Base-by-base conservation (phyloP, 2,797 vertebrate genomes). In the Danio aesculapii region DNA sequence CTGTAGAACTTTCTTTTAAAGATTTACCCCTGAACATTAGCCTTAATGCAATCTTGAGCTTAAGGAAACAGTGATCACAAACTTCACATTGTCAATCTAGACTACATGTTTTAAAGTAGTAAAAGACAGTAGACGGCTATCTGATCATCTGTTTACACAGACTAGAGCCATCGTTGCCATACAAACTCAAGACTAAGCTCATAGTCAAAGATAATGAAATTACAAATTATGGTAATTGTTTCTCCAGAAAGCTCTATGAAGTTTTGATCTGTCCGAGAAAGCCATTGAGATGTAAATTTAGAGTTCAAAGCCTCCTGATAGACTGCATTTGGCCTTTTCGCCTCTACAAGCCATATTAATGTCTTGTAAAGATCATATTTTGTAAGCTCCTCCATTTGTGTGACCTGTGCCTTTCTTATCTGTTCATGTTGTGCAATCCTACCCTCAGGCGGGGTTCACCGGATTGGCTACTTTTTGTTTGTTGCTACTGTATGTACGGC, bases 251-350 rank as follows among this genome's bases (percentile, higher is more conserved):
- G 46, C 57, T 30, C 16, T 17, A 6, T 76, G 64, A 17, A 17
- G 39, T 50, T 59, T 75, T 55, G 68, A 63, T 13, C 50, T 63
- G 53, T 47, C 30, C 12, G n/a, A 74, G 55, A 83, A 39, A 9
- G 13, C 8, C 55, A 61, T 21, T 46, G 39, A 68, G 6, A 74
- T 67, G 47, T 61, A 71, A 77, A 73, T 66, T n/a, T 30, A 3
- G 5, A 43, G 17, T 74, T 74, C 7, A 55, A 68, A 83, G 75
- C 19, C n/a, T 16, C 61, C 16, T 11, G 8, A 30, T 4, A 14
- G 44, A 64, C 30, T 17, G 43, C 7, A 71, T 53, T 16, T 17
- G 1, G 5, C 21, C 19, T 17, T 77, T 43, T 76, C n/a, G 53
- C 19, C 50, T 57, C 39, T 66, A 53, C 8, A 43, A n/a, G 8